Evolutionary conservation across 1,140 invertebrate genomes (phyloP), one percentile per base, ranked within the genome.

Genomic region (Eurosta solidaginis): DNA sequence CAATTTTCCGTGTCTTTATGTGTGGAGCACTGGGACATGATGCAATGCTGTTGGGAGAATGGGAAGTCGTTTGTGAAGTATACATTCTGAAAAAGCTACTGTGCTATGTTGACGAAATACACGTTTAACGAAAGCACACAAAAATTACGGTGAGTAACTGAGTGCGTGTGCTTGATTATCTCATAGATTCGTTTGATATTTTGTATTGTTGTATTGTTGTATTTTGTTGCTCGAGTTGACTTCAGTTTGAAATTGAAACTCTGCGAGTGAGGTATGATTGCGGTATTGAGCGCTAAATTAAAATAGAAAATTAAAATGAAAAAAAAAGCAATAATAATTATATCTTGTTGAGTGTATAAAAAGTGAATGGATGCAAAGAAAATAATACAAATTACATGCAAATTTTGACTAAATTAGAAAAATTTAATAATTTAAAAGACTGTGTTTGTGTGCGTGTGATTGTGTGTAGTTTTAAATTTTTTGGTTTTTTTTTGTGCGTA

Each of bases 211-310:
- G n/a, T n/a, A n/a, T n/a, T n/a, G n/a, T n/a, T n/a, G n/a, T n/a
- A n/a, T n/a, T n/a, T n/a, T n/a, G n/a, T n/a, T 52, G 49, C n/a
- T 52, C 7, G n/a, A 20, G 50, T 54, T 54, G 22, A 25, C 50
- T 27, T 40, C 36, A 68, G 59, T 68, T 68, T 68, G 59, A 68
- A 68, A 68, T 33, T 68, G 59, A 68, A 68, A 68, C 59, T 68
- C 59, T 68, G 59, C 59, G 59, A 68, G 59, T 68, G 40, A 68
- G 59, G 33, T 42, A 68, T 9, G 59, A 22, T 59, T n/a, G n/a
- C 54, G 54, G 27, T 12, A 54, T 47, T 47, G 45, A 17, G 45
- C n/a, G 45, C 45, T 47, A 47, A 47, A n/a, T n/a, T 14, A 47
- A 47, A 10, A 47, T 4, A 47, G 14, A 14, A 12, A 47, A 47